Percentiles rank a stretch among this genome's conserved stretches.
Evolutionary conservation across 64 coral and sea anemone genomes (phyloP).

Genomic region (Orbicella faveolata): DNA sequence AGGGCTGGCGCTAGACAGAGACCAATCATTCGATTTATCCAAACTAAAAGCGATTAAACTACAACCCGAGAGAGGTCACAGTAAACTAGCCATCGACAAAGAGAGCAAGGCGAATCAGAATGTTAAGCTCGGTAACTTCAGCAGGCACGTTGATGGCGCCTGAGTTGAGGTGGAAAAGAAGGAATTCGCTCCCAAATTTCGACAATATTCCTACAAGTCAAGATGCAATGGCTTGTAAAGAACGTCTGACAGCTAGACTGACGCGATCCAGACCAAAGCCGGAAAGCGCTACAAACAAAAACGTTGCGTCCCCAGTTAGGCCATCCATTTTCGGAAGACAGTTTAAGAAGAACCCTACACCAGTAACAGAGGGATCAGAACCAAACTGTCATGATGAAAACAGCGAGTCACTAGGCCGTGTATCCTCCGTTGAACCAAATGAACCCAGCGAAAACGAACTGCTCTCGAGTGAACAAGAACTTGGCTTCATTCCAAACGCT

Average conservation of each 20-base stretch:
- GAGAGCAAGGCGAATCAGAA: background rate
- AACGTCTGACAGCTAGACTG: background rate
- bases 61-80: background rate
- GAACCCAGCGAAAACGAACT: background rate
- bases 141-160: background rate
- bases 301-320: background rate
- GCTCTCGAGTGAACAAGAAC: slow-evolving; percentile 7
- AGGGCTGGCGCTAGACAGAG: background rate
- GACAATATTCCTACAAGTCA: background rate
- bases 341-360: background rate
- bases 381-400: background rate
- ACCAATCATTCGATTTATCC: background rate
- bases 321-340: background rate
- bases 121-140: background rate
- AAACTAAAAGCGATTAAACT: background rate
- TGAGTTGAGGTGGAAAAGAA: background rate
- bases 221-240: slow-evolving; percentile 10
- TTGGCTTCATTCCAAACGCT: slow-evolving; percentile 15
- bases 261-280: background rate
- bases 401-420: background rate
- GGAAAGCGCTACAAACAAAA: background rate
- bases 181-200: slow-evolving; percentile 9
- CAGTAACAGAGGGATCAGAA: background rate
- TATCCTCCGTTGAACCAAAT: background rate
- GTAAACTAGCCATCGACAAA: background rate